Evolutionary conservation across 2,888 invertebrate genomes (phyloP), one percentile per base, ranked within the genome.

Genomic region (Bugulina stolonifera): DNA sequence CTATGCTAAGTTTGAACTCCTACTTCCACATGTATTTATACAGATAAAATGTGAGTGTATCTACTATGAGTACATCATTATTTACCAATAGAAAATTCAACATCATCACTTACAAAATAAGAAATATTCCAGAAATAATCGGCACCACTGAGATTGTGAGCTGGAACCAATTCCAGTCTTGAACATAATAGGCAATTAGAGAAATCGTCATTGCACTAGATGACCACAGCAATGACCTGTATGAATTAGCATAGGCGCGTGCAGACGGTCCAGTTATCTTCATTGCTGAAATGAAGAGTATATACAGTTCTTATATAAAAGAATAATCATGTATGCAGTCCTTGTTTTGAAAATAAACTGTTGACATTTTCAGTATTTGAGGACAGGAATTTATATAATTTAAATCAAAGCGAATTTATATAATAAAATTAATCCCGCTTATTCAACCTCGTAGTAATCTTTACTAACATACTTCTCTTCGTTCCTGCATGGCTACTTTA

Each of bases 101-200:
- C n/a, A 55, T 55, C n/a, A 3, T 55, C 27, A 64, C 64, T 64
- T 64, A 64, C 64, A 64, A 29, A 3, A 64, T 64, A 10, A 32
- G 10, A 32, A 27, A 10, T 10, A 64, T 2, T 14, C 64, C 64
- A 5, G 25, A 27, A 14, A 64, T 2, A 29, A 64, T 27, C 18
- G 25, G 25, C 5, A n/a, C 25, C 2, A 64, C 32, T 25, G 64
- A 64, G 14, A 27, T 64, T 14, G 32, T 27, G 3, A 64, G 32
- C 32, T 64, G 64, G 5, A 32, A 64, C 32, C 34, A 64, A 14
- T 64, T 64, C 64, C 64, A 64, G 32, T 64, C 64, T 64, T 64
- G 64, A 10, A 64, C 18, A 32, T 64, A 64, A n/a, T 64, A 64
- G 18, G 29, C 27, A 3, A 64, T 14, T 14, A 64, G 5, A 32